These are phyloP conservation scores for Euwallacea fornicatus DNA, from an alignment of 1,140 invertebrate species.

Conservation along the genomic window DNA sequence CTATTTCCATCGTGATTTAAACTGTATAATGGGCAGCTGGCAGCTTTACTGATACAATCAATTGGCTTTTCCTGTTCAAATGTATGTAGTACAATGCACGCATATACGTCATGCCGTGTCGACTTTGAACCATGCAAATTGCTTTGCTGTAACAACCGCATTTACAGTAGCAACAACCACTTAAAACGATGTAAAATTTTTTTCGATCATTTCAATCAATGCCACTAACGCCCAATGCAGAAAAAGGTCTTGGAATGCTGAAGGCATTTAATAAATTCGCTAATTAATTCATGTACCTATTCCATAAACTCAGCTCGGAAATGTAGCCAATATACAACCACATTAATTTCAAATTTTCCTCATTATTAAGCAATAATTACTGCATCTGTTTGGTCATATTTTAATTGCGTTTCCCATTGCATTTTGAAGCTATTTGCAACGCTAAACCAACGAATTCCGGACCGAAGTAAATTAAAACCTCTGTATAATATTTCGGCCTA, in stretches of 20 bases:
- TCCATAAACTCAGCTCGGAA: not conserved
- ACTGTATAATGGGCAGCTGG: conserved; percentile 35
- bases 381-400: conserved; percentile 4
- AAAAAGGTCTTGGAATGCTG: not conserved
- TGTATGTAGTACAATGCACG: conserved; percentile 6
- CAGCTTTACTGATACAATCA: conserved; percentile 37
- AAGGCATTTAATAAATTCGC: not conserved
- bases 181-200: not conserved
- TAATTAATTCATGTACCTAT: not conserved
- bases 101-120: conserved; percentile 12
- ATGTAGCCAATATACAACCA: not conserved
- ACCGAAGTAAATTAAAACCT: not conserved
- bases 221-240: not conserved
- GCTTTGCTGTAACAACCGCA: conserved; percentile 5
- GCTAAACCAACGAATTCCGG: not conserved
- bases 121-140: conserved; percentile 10
- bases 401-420: conserved; percentile 1
- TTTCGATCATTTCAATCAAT: not conserved
- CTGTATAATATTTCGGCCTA: not conserved
- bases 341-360: conserved; percentile 1
- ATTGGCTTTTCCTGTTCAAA: conserved; percentile 39
- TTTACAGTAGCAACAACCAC: not conserved
- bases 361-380: not conserved
- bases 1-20: conserved; percentile 29
- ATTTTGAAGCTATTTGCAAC: not conserved